Base-by-base conservation (phyloP, 1,140 invertebrate species). In the Palaemon carinicauda region DNA sequence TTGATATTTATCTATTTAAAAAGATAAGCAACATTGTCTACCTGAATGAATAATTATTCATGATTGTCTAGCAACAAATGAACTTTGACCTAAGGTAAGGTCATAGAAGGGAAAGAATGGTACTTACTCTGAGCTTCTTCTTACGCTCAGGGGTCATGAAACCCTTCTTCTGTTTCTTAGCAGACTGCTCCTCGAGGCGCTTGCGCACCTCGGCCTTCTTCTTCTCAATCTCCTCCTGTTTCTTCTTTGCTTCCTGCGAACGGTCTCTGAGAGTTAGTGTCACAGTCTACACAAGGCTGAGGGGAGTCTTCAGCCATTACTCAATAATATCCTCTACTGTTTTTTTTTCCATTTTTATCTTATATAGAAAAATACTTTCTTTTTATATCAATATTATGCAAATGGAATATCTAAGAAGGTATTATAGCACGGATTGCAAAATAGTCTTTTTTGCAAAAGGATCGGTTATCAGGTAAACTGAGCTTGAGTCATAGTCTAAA, bases 111-210 rank as follows among this genome's bases (percentile, higher is more conserved):
- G 7, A 52, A n/a, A 33, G 19, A 92, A 12, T 27, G 31, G 33
- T 21, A 86, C 89, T 88, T 81, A 90, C 96, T 94, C 97, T 96
- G 91, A 98, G 96, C 92, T 98, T 98, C 96, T 98, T 98, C 95
- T 98, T 98, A 92, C 97, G 97, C 93, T 98, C 97, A 89, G 97
- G 97, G 91, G 97, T 98, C 97, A 98, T 98, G 95, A 98, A 98
- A 95, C 97, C 97, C 93, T 98, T 98, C 95, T 98, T 98, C 93
- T 97, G 97, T 93, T 98, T 98, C 92, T 96, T 96, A 92, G 96
- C 97, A 92, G 97, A 97, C 92, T 96, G 96, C 92, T 97, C 97
- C 93, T 98, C 97, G 93, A 98, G 96, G 91, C 97, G 96, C 93
- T 96, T 96, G 92, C 97, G 95, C 92, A 98, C 97, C 93, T 98